These are phyloP conservation scores for Porites divaricata DNA, from an alignment of 92 coral and sea anemone genomes.

Conservation along the genomic window DNA sequence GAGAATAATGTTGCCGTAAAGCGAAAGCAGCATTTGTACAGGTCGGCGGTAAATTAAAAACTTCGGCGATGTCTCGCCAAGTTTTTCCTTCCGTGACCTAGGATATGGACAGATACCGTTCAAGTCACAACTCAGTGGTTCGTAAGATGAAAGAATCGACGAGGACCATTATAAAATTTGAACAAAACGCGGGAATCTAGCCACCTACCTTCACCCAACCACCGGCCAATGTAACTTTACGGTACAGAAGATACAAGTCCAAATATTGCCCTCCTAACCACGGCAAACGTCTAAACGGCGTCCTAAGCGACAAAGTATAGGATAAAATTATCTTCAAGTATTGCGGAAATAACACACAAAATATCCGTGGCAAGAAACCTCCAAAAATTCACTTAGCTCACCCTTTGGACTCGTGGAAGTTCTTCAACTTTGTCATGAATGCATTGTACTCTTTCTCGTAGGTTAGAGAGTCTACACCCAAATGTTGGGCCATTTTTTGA, in stretches of 20 bases:
- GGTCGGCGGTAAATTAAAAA: constrained; percentile 92
- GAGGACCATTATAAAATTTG: constrained; percentile 11
- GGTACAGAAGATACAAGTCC: constrained; percentile 91
- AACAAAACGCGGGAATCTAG: constrained; percentile 27
- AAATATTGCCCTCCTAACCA: constrained; percentile 97
- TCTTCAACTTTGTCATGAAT: constrained; percentile 92
- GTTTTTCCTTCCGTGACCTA: constrained; percentile 95
- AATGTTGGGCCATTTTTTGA: constrained; percentile 87
- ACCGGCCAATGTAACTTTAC: constrained; percentile 91
- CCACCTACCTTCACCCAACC: constrained; percentile 95
- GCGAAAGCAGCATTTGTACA: constrained; percentile 99
- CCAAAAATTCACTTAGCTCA: constrained; percentile 52
- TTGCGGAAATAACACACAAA: constrained; percentile 29
- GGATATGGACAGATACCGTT: constrained; percentile 2
- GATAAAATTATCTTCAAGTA: constrained; percentile 30
- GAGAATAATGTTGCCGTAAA: constrained; percentile 90
- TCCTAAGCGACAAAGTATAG: constrained; percentile 76
- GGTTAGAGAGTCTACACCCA: constrained; percentile 79
- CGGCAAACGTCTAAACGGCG: constrained; percentile 95
- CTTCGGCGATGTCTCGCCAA: constrained; percentile 97
- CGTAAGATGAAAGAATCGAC: constrained; percentile 5
- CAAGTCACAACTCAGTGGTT: constrained; percentile 41
- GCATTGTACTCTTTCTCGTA: constrained; percentile 94
- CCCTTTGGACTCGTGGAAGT: constrained; percentile 97
- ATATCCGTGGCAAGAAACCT: constrained; percentile 76